Conservation (phyloP, 64 coral and sea anemone genomes). For the Dendrophyllia cribrosa region DNA sequence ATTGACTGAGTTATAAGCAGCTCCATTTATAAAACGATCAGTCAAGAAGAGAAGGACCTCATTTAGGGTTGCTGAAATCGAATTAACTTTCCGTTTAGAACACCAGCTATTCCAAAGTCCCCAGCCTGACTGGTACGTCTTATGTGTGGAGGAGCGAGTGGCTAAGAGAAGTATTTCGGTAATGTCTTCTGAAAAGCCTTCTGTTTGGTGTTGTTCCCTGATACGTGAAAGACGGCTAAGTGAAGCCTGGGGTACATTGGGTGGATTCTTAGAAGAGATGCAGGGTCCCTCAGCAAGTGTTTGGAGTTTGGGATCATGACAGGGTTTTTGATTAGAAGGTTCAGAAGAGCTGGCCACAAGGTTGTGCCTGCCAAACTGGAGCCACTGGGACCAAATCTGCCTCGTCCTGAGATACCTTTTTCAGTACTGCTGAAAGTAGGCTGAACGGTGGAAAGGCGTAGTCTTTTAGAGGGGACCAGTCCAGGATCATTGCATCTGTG, state of each 20-base stretch:
- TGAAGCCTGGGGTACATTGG: slow-evolving; percentile 39
- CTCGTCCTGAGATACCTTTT: neutral
- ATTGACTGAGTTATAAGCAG: slow-evolving; percentile 29
- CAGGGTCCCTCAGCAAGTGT: slow-evolving; percentile 9
- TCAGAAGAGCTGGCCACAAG: slow-evolving; percentile 45
- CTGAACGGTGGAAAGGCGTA: slow-evolving; percentile 74
- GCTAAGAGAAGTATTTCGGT: slow-evolving; percentile 41
- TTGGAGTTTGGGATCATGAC: neutral
- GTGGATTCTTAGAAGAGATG: neutral
- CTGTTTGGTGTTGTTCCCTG: slow-evolving; percentile 51
- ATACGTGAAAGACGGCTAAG: slow-evolving; percentile 37
- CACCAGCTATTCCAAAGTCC: slow-evolving; percentile 40
- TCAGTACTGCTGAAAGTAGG: neutral
- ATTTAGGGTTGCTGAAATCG: slow-evolving; percentile 8
- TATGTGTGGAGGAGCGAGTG: slow-evolving; percentile 25
- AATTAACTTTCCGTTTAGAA: slow-evolving; percentile 35
- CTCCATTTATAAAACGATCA: neutral
- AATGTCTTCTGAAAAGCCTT: slow-evolving; percentile 47
- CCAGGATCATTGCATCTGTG: slow-evolving; percentile 46
- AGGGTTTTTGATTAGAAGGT: neutral
- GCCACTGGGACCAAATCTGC: slow-evolving; percentile 36
- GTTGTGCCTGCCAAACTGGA: slow-evolving; percentile 48
- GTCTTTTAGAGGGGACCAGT: slow-evolving; percentile 13
- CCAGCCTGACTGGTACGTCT: slow-evolving; percentile 60
- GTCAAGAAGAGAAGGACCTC: slow-evolving; percentile 31